Evolutionary conservation across 2,797 vertebrate genomes (phyloP).

Genomic region (Phylloscopus collybita): DNA sequence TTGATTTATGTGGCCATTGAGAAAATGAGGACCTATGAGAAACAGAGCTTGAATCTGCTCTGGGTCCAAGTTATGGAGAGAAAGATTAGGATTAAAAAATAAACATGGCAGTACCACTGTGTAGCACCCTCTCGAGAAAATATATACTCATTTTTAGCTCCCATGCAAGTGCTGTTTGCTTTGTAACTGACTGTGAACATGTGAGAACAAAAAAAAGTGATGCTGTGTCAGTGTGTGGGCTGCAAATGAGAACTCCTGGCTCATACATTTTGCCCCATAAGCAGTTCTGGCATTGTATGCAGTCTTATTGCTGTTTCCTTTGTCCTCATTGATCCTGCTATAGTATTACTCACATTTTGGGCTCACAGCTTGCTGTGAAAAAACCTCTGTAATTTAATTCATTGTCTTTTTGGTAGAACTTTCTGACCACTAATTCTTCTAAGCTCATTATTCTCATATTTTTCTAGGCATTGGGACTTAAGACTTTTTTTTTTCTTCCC

Average conservation of each 20-base stretch:
- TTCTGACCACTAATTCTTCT: conserved; percentile 27
- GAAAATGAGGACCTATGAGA: neutral
- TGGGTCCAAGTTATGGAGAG: neutral
- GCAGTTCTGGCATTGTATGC: conserved; percentile 62
- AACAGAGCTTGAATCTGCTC: neutral
- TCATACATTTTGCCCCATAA: conserved; percentile 66
- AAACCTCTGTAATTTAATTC: conserved; percentile 1
- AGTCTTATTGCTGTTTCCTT: conserved; percentile 64
- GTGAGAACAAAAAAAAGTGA: conserved; percentile 65
- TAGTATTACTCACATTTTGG: conserved; percentile 53
- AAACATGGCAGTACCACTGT: neutral
- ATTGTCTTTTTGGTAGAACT: conserved; percentile 16
- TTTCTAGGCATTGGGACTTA: neutral
- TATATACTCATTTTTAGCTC: conserved; percentile 34
- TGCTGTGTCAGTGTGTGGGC: conserved; percentile 68
- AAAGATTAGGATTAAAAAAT: neutral
- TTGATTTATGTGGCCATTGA: neutral
- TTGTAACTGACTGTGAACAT: conserved; percentile 53
- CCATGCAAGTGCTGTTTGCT: conserved; percentile 14
- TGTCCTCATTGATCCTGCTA: conserved; percentile 63
- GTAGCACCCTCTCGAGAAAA: neutral
- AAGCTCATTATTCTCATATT: neutral
- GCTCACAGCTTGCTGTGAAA: conserved; percentile 23
- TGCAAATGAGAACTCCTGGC: conserved; percentile 64
- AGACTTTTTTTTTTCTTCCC: neutral